Evolutionary conservation across 2,888 invertebrate genomes (phyloP).

Genomic region (Junonia oenone): DNA sequence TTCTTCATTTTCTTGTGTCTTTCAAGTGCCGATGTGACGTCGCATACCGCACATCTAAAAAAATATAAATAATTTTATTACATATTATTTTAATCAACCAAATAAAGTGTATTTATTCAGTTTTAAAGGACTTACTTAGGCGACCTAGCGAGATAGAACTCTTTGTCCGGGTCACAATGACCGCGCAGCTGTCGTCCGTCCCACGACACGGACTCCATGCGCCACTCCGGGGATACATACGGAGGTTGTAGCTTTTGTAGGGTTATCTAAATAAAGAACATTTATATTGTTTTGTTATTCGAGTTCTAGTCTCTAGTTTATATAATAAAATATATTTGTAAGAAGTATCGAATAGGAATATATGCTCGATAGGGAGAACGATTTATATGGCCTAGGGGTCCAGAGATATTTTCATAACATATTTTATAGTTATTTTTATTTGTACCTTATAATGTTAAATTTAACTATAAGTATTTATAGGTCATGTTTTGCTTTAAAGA

Average conservation of each 20-base stretch:
- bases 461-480: too few species aligned
- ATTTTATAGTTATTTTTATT: slow-evolving; percentile 12
- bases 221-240: slow-evolving; percentile 53
- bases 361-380: too few species aligned
- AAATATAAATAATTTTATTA: neutral
- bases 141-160: slow-evolving; percentile 39
- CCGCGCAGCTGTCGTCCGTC: slow-evolving; percentile 43
- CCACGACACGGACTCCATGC: slow-evolving; percentile 49
- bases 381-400: too few species aligned
- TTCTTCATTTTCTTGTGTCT: slow-evolving; percentile 25
- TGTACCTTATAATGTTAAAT: too few species aligned
- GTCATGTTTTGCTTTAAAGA: too few species aligned
- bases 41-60: slow-evolving; percentile 26
- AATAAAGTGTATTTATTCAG: neutral
- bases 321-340: too few species aligned
- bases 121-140: slow-evolving; percentile 13
- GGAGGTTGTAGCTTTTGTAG: slow-evolving; percentile 33
- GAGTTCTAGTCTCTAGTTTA: too few species aligned
- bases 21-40: slow-evolving; percentile 22
- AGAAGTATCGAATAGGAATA: too few species aligned
- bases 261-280: slow-evolving; percentile 30
- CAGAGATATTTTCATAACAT: too few species aligned
- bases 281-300: too few species aligned
- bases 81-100: neutral
- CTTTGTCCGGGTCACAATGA: slow-evolving; percentile 35